Conservation (phyloP, 2,797 vertebrate genomes). For the Tinamus major region DNA sequence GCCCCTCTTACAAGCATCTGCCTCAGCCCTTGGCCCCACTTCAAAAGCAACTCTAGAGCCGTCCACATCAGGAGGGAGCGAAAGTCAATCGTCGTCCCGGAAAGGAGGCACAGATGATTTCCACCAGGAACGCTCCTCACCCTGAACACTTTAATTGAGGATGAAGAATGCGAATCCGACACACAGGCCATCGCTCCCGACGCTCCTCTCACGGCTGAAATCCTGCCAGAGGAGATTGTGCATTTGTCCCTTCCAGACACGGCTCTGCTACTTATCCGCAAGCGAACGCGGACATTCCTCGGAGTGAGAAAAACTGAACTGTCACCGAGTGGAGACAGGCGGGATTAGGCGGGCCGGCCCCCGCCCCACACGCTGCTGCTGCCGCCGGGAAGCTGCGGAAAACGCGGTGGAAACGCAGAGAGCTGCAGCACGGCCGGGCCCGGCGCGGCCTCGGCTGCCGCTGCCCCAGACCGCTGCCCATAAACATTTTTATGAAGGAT, state of each 20-base stretch:
- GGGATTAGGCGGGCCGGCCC: background rate
- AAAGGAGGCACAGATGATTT: background rate
- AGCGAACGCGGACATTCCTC: background rate
- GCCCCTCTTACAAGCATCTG: background rate
- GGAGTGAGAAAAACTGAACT: background rate
- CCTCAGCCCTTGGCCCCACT: constrained; percentile 47
- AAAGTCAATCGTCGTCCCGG: background rate
- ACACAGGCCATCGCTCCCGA: background rate
- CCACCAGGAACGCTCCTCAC: background rate
- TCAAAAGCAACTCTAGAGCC: constrained; percentile 52
- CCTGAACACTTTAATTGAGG: background rate
- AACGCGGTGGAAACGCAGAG: accelerated
- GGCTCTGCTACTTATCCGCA: background rate
- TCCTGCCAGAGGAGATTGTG: background rate
- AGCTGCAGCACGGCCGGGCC: background rate
- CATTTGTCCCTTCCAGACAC: background rate
- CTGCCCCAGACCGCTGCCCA: constrained; percentile 9
- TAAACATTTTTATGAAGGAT: constrained; percentile 52
- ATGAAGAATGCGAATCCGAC: background rate
- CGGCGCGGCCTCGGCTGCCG: background rate
- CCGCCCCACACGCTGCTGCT: background rate
- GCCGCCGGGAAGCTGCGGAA: background rate
- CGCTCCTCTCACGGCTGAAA: background rate
- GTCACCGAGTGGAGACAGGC: background rate
- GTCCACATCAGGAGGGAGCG: constrained; percentile 31